Base-by-base conservation (phyloP, 2,797 vertebrate species). In the Chaetodon trifasciatus region DNA sequence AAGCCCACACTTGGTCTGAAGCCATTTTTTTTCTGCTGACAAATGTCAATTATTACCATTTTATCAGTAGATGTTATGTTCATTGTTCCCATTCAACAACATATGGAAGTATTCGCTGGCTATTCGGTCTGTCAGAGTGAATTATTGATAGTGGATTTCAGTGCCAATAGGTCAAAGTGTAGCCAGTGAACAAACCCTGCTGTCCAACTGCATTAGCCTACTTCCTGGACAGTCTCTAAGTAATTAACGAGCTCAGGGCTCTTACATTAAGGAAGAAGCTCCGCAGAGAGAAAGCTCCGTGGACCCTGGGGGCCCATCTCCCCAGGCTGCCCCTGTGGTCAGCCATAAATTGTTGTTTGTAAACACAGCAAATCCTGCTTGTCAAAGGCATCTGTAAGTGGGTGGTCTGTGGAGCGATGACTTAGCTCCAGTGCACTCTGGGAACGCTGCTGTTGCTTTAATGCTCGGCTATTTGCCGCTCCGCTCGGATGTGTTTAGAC, bases 231-330 rank as follows among this genome's bases (percentile, higher is more conserved):
- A 13, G 69, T 79, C 79, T 84, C 68, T 88, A 91, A 92, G 87
- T 92, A 87, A 92, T 88, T 93, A 92, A 92, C 52, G 37, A 91
- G 91, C 87, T 94, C 86, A 84, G 79, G 74, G 60, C 65, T 84
- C 63, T 76, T 86, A 67, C 85, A 68, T 86, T 82, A 79, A 80
- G 60, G 68, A 85, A 53, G 78, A 50, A 8, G 28, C 28, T 32
- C 47, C 42, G 0, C 32, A 1, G 71, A 46, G 82, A 37, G 57
- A 70, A 44, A 62, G 52, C 80, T 32, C 70, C 0, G 35, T 0
- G 40, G 82, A 10, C 71, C 81, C 80, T 81, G 1, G 13, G 28
- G 76, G 88, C 57, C 62, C 53, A 1, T 32, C 3, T 76, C 87
- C 72, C 15, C 19, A 6, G 70, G 76, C 76, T 10, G 9, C 46